A percentile compares a stretch with the other conserved stretches of the same genome.
These are phyloP conservation scores for Taphrorychus bicolor DNA, from an alignment of 2,888 invertebrate species.

Conservation along the genomic window DNA sequence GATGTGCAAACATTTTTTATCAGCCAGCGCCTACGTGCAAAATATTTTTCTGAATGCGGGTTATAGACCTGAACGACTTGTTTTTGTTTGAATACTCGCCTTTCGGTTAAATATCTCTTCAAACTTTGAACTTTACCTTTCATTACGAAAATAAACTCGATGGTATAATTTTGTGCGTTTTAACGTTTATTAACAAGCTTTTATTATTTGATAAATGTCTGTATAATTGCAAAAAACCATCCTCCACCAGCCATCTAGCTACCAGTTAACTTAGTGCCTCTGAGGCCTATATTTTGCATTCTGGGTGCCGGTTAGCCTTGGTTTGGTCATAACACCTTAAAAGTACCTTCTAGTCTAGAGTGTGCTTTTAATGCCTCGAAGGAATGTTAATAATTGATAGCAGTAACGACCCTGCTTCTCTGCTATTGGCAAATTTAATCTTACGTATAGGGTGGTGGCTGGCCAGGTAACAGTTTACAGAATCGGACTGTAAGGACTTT, in stretches of 20 bases:
- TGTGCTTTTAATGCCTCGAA: slow-evolving; percentile 14
- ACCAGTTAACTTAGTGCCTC: slow-evolving; percentile 35
- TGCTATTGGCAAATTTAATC: slow-evolving; percentile 13
- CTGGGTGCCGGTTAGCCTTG: slow-evolving; percentile 37
- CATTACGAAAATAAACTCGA: slow-evolving; percentile 10
- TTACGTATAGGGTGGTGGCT: not conserved
- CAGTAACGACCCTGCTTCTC: slow-evolving; percentile 10
- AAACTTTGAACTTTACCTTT: slow-evolving; percentile 27
- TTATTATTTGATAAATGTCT: no score
- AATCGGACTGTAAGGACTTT: not conserved
- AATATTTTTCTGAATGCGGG: slow-evolving; percentile 35
- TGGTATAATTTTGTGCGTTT: slow-evolving; percentile 1
- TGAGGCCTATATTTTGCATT: slow-evolving; percentile 39
- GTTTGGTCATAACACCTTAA: slow-evolving; percentile 32
- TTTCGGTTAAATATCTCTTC: slow-evolving; percentile 32
- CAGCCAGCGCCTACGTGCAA: slow-evolving; percentile 23
- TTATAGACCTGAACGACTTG: slow-evolving; percentile 32
- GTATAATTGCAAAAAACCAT: no score
- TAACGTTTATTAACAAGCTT: not conserved
- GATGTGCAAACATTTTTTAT: slow-evolving; percentile 2
- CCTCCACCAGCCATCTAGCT: slow-evolving; percentile 18
- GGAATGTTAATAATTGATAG: slow-evolving; percentile 21
- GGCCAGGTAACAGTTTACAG: slow-evolving; percentile 2
- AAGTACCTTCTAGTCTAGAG: slow-evolving; percentile 25
- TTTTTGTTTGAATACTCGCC: slow-evolving; percentile 30